Base-by-base conservation (phyloP, 2,113 vertebrate genomes). In the Seriola aureovittata region DNA sequence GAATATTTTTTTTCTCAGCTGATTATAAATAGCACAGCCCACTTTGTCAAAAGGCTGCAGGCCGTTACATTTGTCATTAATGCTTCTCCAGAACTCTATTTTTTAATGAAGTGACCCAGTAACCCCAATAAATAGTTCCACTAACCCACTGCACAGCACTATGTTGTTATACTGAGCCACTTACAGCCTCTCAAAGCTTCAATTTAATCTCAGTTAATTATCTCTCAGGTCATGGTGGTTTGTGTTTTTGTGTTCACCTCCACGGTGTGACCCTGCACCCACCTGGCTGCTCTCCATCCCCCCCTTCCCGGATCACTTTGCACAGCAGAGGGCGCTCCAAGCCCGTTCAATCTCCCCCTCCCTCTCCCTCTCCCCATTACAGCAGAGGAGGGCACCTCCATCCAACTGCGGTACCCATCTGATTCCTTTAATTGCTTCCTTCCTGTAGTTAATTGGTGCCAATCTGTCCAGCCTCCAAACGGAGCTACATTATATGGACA, bases 361-460 rank as follows among this genome's bases (percentile, higher is more conserved):
- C 42, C 4, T 5, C 0, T 3, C 65, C 40, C 8, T 3, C 69
- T 46, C 8, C 21, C n/a, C 34, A 0, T 40, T 16, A 14, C 46
- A 16, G 42, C 58, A 19, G 46, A 42, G 69, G 29, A 23, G 50
- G 42, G 6, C 74, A 44, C 40, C 38, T 80, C 55, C 63, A 65
- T 78, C 66, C 36, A 32, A 73, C 80, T 75, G 85, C 71, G 23
- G 70, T 57, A 48, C 57, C 52, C 52, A 74, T 85, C 83, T 78
- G 75, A 87, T 75, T 75, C 78, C 78, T 89, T 78, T 90, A 91
- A 93, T 89, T 91, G 75, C 82, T 86, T 90, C 86, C 87, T 91
- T 89, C 87, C 87, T 83, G 80, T 19, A 32, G 66, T 86, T 88
- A 91, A 91, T 87, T 91, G 84, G 69, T 83, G 78, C 69, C 88